phyloP scores from a whole-genome alignment of 2,888 invertebrate species.

The Trissolcus brochymenae region DNA sequence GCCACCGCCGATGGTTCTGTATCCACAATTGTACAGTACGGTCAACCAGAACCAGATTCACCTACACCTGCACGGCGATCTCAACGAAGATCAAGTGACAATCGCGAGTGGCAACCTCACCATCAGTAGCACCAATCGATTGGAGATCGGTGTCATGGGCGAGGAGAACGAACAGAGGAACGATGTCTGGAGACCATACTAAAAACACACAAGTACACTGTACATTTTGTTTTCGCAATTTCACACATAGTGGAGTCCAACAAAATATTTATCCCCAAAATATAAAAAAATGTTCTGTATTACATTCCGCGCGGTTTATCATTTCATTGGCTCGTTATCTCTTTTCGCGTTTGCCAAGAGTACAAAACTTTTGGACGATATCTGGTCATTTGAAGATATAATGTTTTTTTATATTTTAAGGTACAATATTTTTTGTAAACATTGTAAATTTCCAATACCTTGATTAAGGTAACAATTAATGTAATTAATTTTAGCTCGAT shows the following conservation, averaged over 20 bases:
- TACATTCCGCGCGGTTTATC: neutral
- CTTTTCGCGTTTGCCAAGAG: too few species aligned
- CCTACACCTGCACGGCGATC: slow-evolving; percentile 82
- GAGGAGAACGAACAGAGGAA: slow-evolving; percentile 79
- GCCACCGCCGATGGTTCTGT: slow-evolving; percentile 84
- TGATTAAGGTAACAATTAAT: neutral
- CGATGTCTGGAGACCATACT: slow-evolving; percentile 88
- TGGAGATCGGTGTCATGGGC: slow-evolving; percentile 78
- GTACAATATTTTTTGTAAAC: too few species aligned
- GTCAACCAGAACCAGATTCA: slow-evolving; percentile 93
- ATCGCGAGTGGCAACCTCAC: slow-evolving; percentile 77
- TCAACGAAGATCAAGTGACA: slow-evolving; percentile 73
- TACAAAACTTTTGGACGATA: too few species aligned
- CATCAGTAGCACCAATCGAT: slow-evolving; percentile 75
- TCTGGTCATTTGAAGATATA: too few species aligned
- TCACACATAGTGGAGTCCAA: neutral
- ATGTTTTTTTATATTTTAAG: too few species aligned
- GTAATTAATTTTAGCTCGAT: slow-evolving; percentile 23
- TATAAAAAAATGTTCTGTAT: neutral
- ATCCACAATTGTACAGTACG: slow-evolving; percentile 88
- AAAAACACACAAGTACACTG: slow-evolving; percentile 72
- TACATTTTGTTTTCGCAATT: neutral
- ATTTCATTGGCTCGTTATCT: too few species aligned
- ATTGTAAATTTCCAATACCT: too few species aligned
- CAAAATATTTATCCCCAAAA: neutral